phyloP scores from a whole-genome alignment of 2,888 invertebrate genomes.

The Phymatocera aterrima region DNA sequence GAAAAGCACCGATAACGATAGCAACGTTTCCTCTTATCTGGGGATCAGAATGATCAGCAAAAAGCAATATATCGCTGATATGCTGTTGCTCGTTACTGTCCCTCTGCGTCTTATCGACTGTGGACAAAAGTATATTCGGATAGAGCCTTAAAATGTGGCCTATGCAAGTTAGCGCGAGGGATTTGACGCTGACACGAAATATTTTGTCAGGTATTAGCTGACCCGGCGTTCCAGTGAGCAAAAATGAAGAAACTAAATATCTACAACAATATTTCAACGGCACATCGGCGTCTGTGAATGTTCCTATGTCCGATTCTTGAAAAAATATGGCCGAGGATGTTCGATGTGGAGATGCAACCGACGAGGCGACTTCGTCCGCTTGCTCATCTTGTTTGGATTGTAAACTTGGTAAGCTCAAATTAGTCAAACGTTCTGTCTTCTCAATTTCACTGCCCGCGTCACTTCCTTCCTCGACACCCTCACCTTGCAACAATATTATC shows the following conservation, averaged over 20 bases:
- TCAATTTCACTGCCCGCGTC: constrained; percentile 63
- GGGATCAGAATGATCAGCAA: constrained; percentile 86
- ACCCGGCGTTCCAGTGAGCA: constrained; percentile 81
- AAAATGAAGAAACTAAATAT: constrained; percentile 83
- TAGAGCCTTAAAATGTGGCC: constrained; percentile 84
- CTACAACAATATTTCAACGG: constrained; percentile 85
- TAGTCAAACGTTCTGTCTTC: constrained; percentile 56
- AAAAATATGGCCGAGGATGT: constrained; percentile 58
- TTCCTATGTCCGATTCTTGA: constrained; percentile 82
- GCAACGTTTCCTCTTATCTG: constrained; percentile 87
- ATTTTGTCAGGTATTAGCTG: constrained; percentile 83
- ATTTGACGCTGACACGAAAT: constrained; percentile 93
- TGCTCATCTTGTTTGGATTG: constrained; percentile 57
- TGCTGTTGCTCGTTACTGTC: constrained; percentile 74
- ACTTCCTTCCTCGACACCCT: constrained; percentile 63
- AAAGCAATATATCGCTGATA: constrained; percentile 83
- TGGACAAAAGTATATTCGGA: constrained; percentile 83
- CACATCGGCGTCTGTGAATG: constrained; percentile 80
- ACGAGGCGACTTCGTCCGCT: constrained; percentile 58
- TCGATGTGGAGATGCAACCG: constrained; percentile 58
- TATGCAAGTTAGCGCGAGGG: constrained; percentile 88
- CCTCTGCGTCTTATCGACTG: constrained; percentile 70
- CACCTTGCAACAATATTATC: constrained; percentile 57
- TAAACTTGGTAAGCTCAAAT: constrained; percentile 51
- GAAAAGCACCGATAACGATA: constrained; percentile 82